These are phyloP conservation scores for Therioaphis trifolii DNA, from an alignment of 2,888 invertebrate genomes.

Conservation along the genomic window DNA sequence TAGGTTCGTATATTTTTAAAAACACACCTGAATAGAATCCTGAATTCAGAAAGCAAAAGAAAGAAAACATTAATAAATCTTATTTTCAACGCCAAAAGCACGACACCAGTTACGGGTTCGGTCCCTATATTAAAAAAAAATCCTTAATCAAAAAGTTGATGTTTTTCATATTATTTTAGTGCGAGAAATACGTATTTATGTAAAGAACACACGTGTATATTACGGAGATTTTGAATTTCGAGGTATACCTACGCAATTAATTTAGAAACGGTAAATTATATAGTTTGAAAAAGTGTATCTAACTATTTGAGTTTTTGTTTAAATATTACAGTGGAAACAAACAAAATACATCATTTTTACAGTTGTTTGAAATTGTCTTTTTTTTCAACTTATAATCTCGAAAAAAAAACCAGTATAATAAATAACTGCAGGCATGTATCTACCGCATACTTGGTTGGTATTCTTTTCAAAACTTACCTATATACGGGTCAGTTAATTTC, in stretches of 20 bases:
- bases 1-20: too few species aligned
- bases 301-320: too few species aligned
- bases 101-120: background rate
- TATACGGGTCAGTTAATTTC: background rate
- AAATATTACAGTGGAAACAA: constrained; percentile 20
- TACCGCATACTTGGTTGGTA: too few species aligned
- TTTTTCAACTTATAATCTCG: background rate
- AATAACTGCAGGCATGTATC: too few species aligned
- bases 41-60: too few species aligned
- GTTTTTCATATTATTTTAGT: background rate
- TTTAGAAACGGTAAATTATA: constrained; percentile 1
- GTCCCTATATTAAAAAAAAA: background rate
- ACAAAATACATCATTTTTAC: background rate
- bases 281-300: constrained; percentile 34
- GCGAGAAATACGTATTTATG: background rate
- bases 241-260: background rate
- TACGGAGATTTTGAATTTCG: too few species aligned
- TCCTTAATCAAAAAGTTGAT: constrained; percentile 13
- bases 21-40: too few species aligned
- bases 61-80: background rate
- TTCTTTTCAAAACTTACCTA: background rate
- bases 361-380: background rate
- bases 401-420: too few species aligned
- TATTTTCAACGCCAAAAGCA: background rate
- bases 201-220: background rate